Percentiles rank a stretch among this genome's conserved stretches.
Evolutionary conservation across 37 sponge, comb jelly and placozoan genomes (phyloP).

Genomic region (Diacarnus erythraeanus): DNA sequence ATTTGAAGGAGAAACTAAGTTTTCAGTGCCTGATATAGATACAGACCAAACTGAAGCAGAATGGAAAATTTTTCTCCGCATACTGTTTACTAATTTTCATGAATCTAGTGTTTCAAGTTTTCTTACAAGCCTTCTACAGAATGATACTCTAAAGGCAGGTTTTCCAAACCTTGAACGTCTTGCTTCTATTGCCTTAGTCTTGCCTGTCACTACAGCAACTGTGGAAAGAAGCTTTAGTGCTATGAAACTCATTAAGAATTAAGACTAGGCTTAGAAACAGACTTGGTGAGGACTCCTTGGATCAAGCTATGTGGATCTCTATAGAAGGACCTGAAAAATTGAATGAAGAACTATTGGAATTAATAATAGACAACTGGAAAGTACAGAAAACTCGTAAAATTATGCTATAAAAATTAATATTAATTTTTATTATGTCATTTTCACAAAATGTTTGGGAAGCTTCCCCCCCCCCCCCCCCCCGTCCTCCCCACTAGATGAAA

Average conservation of each 20-base stretch:
- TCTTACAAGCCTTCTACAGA: not conserved
- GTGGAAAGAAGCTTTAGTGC: constrained; percentile 22
- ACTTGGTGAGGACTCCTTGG: not conserved
- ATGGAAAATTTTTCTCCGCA: constrained; percentile 4
- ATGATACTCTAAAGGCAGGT: no score
- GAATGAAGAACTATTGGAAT: not conserved
- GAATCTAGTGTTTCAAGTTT: not conserved
- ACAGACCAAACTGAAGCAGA: not conserved
- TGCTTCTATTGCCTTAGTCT: constrained; percentile 1
- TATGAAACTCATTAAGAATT: no score
- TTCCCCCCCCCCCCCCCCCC: no score
- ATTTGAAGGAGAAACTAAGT: constrained; percentile 11
- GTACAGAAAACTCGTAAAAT: constrained; percentile 2
- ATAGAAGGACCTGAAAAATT: not conserved
- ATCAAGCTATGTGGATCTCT: not conserved
- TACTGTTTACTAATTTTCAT: not conserved
- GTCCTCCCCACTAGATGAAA: not conserved
- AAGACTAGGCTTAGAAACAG: constrained; percentile 16
- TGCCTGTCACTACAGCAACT: constrained; percentile 29
- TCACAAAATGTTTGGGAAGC: not conserved
- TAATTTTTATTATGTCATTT: no score
- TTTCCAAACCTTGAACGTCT: constrained; percentile 17
- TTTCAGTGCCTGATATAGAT: not conserved
- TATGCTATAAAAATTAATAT: not conserved
- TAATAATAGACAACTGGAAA: constrained; percentile 12